Percentiles rank a stretch among this genome's conserved stretches.
These are phyloP conservation scores for Sebastes umbrosus DNA, from an alignment of 2,797 vertebrate genomes.

Conservation along the genomic window DNA sequence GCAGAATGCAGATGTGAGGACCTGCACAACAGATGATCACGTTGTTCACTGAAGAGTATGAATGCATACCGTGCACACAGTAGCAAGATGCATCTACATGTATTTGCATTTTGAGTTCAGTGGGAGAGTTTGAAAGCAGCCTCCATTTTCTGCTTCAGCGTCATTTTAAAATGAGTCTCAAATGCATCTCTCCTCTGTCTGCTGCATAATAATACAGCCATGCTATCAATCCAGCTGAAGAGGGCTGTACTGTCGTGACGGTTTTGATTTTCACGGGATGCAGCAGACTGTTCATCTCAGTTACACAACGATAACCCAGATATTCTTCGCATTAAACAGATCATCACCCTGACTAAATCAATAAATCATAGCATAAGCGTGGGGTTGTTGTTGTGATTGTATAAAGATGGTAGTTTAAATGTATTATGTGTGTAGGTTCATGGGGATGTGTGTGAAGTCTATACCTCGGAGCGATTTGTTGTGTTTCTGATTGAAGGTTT, in stretches of 20 bases:
- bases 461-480: neutral
- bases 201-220: neutral
- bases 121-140: constrained; percentile 1
- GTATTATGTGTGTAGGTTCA: neutral
- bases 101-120: constrained; percentile 2
- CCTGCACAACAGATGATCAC: neutral
- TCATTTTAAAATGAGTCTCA: neutral
- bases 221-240: neutral
- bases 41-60: neutral
- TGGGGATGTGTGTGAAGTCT: neutral
- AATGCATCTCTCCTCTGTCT: neutral
- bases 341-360: neutral
- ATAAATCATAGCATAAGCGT: neutral
- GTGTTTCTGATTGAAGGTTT: neutral
- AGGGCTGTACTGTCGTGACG: neutral
- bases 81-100: neutral
- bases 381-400: neutral
- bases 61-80: neutral
- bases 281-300: neutral
- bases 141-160: neutral
- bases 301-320: neutral
- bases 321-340: neutral
- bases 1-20: neutral
- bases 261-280: neutral
- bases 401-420: neutral